Base-by-base conservation (phyloP, 37 sponge, comb jelly and placozoan genomes). In the Aphrocallistes beatrix region DNA sequence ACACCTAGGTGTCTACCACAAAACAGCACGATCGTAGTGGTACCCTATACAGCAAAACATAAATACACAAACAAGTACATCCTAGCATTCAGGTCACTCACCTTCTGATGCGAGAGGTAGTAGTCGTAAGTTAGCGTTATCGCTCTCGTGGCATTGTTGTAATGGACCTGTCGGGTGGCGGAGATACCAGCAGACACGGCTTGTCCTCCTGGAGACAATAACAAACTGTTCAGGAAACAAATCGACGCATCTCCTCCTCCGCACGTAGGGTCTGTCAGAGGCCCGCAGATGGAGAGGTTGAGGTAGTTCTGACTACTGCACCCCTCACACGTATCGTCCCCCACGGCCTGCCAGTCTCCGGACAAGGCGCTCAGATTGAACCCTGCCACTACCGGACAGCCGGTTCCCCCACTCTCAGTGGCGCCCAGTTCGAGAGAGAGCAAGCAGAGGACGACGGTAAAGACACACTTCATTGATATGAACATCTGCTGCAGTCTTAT, bases 321-420 rank as follows among this genome's bases (percentile, higher is more conserved):
- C 3, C 75, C 75, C 32, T 3, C 3, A 60, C 75, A 60, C 3
- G 75, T 60, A 19, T 60, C 75, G 34, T 60, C 10, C 28, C 75
- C 75, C 6, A 60, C 75, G 10, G 75, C n/a, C 34, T 60, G 75
- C 75, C 75, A 60, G 75, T 60, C 75, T 3, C 75, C 75, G 75
- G 75, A 60, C 34, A 60, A 30, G 34, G 75, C 10, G n/a, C 75
- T 60, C 17, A 60, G 34, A 13, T 60, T 30, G 25, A 60, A 60
- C 34, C 75, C 75, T 60, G 32, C 75, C n/a, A n/a, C n/a, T 3
- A 60, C 6, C 75, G 75, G 8, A 13, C 75, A 60, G 75, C n/a
- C n/a, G 34, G 17, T n/a, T n/a, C n/a, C n/a, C n/a, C n/a, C n/a
- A n/a, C n/a, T 60, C 28, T 60, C 75, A 60, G 75, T 13, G 3